Percentiles rank a stretch among this genome's conserved stretches.
Evolutionary conservation across 2,113 vertebrate species (phyloP).

Genomic region (Ondatra zibethicus): DNA sequence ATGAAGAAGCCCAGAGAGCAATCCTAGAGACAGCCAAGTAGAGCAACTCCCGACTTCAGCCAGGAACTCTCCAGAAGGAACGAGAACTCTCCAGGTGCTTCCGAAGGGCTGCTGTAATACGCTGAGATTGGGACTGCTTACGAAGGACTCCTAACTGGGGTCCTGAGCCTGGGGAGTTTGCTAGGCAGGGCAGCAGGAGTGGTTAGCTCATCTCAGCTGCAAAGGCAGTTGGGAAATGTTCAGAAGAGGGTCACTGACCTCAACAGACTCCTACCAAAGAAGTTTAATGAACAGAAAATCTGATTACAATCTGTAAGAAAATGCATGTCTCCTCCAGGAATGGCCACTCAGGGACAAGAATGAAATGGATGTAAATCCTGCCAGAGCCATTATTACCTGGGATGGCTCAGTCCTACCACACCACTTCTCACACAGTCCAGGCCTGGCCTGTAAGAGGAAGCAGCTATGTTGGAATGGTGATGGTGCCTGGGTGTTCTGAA

Average conservation of each 20-base stretch:
- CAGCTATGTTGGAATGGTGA: neutral
- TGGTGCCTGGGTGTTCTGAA: neutral
- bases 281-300: neutral
- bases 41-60: neutral
- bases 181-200: neutral
- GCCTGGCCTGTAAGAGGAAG: neutral
- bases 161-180: neutral
- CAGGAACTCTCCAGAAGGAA: slow-evolving; percentile 12
- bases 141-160: neutral
- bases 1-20: neutral
- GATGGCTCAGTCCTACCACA: neutral
- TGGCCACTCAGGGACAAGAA: neutral
- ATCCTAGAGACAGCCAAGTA: neutral
- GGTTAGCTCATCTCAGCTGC: neutral
- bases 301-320: neutral
- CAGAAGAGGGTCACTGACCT: neutral
- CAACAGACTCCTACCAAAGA: neutral
- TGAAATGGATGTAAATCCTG: neutral
- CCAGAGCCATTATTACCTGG: neutral
- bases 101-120: neutral
- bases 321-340: neutral
- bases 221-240: slow-evolving; percentile 27
- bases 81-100: neutral
- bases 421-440: neutral
- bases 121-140: neutral